Evolutionary conservation across 2,888 invertebrate species (phyloP).

Genomic region (Rhamphomyia laevipes): DNA sequence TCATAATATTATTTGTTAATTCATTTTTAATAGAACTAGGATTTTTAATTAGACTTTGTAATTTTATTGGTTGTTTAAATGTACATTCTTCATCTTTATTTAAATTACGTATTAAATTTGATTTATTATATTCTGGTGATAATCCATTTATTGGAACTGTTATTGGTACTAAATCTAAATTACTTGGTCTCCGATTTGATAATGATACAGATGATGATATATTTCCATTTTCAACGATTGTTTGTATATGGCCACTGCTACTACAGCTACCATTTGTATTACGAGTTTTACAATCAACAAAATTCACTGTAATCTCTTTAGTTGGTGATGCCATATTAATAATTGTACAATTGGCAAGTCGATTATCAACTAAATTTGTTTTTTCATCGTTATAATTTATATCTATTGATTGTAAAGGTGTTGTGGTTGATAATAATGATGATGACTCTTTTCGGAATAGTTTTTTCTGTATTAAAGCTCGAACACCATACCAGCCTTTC

Average conservation of each 20-base stretch:
- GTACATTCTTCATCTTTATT: slow-evolving; percentile 25
- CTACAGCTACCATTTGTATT: not conserved
- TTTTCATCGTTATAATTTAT: slow-evolving; percentile 27
- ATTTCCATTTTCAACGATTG: slow-evolving; percentile 1
- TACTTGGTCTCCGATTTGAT: slow-evolving; percentile 21
- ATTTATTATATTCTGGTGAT: slow-evolving; percentile 23
- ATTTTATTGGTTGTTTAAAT: slow-evolving; percentile 2
- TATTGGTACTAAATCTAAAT: slow-evolving; percentile 30
- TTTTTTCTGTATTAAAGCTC: slow-evolving; percentile 35
- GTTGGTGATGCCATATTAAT: slow-evolving; percentile 16
- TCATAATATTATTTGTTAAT: slow-evolving; percentile 16
- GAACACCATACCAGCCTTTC: slow-evolving; percentile 36
- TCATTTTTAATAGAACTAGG: slow-evolving; percentile 12
- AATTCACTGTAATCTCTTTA: slow-evolving; percentile 20
- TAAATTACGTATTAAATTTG: slow-evolving; percentile 33
- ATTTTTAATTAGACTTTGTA: slow-evolving; percentile 2
- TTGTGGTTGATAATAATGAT: slow-evolving; percentile 5
- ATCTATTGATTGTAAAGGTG: slow-evolving; percentile 14
- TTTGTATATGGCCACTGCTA: not conserved
- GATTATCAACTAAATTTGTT: slow-evolving; percentile 32
- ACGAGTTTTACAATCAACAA: slow-evolving; percentile 18
- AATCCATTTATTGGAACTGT: slow-evolving; percentile 17
- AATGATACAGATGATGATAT: slow-evolving; percentile 13
- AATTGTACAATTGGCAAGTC: slow-evolving; percentile 11
- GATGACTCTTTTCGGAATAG: slow-evolving; percentile 31